phyloP scores from a whole-genome alignment of 1,140 invertebrate genomes.

The Drosophila neocordata region DNA sequence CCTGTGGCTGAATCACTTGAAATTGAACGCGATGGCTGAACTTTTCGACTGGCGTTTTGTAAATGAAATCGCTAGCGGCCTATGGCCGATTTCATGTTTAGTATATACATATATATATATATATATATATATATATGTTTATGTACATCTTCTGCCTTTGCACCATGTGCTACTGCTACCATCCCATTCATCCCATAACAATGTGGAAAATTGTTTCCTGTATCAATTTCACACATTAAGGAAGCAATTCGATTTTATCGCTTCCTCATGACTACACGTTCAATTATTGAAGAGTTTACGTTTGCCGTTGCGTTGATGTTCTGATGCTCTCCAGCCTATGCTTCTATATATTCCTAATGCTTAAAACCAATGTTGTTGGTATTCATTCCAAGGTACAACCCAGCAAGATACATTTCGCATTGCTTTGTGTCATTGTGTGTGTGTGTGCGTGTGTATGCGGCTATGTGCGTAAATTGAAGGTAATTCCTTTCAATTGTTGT shows the following conservation, averaged over 20 bases:
- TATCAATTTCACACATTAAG: slow-evolving; percentile 82
- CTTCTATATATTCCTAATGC: background rate
- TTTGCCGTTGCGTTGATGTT: slow-evolving; percentile 52
- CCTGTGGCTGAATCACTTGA: slow-evolving; percentile 50
- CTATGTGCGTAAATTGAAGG: slow-evolving; percentile 33
- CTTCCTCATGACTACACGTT: slow-evolving; percentile 81
- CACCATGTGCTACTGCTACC: slow-evolving; percentile 60
- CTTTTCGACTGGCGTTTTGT: slow-evolving; percentile 46
- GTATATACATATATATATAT: background rate
- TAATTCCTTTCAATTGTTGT: slow-evolving; percentile 79
- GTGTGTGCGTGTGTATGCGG: slow-evolving; percentile 33
- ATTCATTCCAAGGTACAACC: slow-evolving; percentile 4
- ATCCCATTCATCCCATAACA: slow-evolving; percentile 62
- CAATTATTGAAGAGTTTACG: slow-evolving; percentile 81
- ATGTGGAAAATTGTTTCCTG: slow-evolving; percentile 82
- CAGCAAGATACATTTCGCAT: slow-evolving; percentile 51
- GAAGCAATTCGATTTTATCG: slow-evolving; percentile 82
- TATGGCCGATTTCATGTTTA: slow-evolving; percentile 17
- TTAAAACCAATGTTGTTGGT: background rate
- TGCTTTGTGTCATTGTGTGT: slow-evolving; percentile 12
- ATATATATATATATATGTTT: background rate
- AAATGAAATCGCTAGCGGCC: slow-evolving; percentile 46
- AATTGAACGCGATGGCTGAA: slow-evolving; percentile 47
- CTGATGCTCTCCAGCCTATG: background rate
- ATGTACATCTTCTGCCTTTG: slow-evolving; percentile 23